A percentile compares a stretch with the other conserved stretches of the same genome.
Conservation (phyloP, 1,140 invertebrate genomes). For the Drosophila insularis region DNA sequence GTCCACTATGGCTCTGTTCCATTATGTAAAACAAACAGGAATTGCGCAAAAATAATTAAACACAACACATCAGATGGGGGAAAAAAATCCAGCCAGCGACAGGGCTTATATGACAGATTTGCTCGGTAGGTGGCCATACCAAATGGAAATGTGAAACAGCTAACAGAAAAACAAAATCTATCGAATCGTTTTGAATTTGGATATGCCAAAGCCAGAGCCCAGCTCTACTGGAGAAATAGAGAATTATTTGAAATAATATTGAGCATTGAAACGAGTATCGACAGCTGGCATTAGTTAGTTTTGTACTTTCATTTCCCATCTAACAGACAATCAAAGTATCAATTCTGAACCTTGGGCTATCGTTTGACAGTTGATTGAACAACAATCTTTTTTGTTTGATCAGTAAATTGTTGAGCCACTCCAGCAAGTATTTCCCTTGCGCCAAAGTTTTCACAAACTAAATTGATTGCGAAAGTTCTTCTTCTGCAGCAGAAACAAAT, state of each 20-base stretch:
- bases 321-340: not conserved
- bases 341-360: not conserved
- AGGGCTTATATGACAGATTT: not conserved
- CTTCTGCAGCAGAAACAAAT: not conserved
- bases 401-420: not conserved
- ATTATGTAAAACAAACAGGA: constrained; percentile 53
- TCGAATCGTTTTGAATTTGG: not conserved
- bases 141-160: too few species aligned
- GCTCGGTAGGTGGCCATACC: not conserved
- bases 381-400: constrained; percentile 2
- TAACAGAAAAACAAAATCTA: not conserved
- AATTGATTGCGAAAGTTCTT: constrained; percentile 5
- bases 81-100: not conserved
- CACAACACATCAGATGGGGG: constrained; percentile 30
- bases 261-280: not conserved
- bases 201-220: not conserved
- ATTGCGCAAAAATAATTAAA: constrained; percentile 44
- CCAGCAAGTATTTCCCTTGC: not conserved
- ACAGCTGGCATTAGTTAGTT: not conserved
- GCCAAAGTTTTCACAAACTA: not conserved
- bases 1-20: constrained; percentile 38
- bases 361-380: constrained; percentile 1
- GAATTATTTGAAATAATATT: constrained; percentile 8
- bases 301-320: not conserved
- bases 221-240: too few species aligned